A percentile compares a stretch with the other conserved stretches of the same genome.
These are phyloP conservation scores for Polymixis flavicincta DNA, from an alignment of 2,888 invertebrate genomes.

Conservation along the genomic window DNA sequence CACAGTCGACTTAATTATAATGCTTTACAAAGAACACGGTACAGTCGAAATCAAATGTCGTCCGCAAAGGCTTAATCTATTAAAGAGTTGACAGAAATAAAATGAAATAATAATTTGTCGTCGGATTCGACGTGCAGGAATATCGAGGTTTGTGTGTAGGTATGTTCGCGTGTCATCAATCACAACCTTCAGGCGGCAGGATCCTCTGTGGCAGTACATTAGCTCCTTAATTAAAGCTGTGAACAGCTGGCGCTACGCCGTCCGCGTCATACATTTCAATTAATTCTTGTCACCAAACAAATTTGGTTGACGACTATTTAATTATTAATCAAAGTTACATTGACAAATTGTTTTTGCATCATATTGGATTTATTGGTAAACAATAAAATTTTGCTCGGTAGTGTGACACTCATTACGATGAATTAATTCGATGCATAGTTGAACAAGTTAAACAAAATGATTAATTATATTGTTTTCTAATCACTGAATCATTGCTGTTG, in stretches of 20 bases:
- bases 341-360: slow-evolving; percentile 73
- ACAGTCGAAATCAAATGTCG: slow-evolving; percentile 64
- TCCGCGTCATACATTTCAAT: slow-evolving; percentile 87
- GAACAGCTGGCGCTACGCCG: slow-evolving; percentile 83
- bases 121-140: slow-evolving; percentile 66
- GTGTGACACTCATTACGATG: slow-evolving; percentile 20
- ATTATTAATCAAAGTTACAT: slow-evolving; percentile 76
- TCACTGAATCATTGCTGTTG: slow-evolving; percentile 1
- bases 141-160: slow-evolving; percentile 57
- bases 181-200: slow-evolving; percentile 79
- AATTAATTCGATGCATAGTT: slow-evolving; percentile 28
- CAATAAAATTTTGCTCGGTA: slow-evolving; percentile 41
- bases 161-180: slow-evolving; percentile 81
- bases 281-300: slow-evolving; percentile 87
- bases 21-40: slow-evolving; percentile 40
- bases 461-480: slow-evolving; percentile 1
- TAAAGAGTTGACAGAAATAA: slow-evolving; percentile 77
- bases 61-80: slow-evolving; percentile 72
- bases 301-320: slow-evolving; percentile 81
- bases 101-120: slow-evolving; percentile 80
- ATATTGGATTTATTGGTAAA: slow-evolving; percentile 61
- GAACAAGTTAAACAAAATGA: slow-evolving; percentile 12
- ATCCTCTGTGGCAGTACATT: slow-evolving; percentile 82
- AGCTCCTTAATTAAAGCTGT: slow-evolving; percentile 88
- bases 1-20: slow-evolving; percentile 47